These are phyloP conservation scores for Phyllotreta cruciferae DNA, from an alignment of 2,888 invertebrate species.

Conservation along the genomic window DNA sequence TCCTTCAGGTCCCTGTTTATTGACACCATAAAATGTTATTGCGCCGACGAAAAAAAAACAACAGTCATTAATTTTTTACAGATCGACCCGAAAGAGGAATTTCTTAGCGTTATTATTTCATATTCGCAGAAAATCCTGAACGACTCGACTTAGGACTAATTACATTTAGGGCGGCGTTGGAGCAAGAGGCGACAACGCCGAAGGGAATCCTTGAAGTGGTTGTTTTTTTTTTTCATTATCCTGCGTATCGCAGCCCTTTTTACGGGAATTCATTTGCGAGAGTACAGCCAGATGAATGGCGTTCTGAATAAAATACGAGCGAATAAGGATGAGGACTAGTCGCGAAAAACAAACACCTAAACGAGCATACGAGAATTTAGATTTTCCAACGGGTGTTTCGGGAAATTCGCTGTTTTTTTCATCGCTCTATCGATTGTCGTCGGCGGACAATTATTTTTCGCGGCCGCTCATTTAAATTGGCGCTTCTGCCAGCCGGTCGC, in stretches of 20 bases:
- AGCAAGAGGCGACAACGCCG: background rate
- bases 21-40: constrained; percentile 18
- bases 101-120: background rate
- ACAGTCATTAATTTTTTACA: no score
- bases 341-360: constrained; percentile 2
- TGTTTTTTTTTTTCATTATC: constrained; percentile 24
- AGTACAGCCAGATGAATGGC: background rate
- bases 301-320: background rate
- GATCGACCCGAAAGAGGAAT: no score
- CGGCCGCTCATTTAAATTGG: constrained; percentile 11
- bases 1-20: constrained; percentile 14
- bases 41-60: background rate
- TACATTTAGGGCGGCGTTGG: constrained; percentile 5
- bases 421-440: background rate
- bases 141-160: constrained; percentile 6
- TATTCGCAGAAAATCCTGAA: background rate
- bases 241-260: constrained; percentile 20
- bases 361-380: background rate
- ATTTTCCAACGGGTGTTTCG: background rate
- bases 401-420: background rate
- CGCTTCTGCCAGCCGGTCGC: constrained; percentile 2
- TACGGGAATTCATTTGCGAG: constrained; percentile 2
- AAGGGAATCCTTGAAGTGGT: constrained; percentile 18
- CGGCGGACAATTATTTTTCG: constrained; percentile 1
- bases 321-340: background rate